Conservation (phyloP, 1,140 invertebrate genomes). For the Bombus superbus region DNA sequence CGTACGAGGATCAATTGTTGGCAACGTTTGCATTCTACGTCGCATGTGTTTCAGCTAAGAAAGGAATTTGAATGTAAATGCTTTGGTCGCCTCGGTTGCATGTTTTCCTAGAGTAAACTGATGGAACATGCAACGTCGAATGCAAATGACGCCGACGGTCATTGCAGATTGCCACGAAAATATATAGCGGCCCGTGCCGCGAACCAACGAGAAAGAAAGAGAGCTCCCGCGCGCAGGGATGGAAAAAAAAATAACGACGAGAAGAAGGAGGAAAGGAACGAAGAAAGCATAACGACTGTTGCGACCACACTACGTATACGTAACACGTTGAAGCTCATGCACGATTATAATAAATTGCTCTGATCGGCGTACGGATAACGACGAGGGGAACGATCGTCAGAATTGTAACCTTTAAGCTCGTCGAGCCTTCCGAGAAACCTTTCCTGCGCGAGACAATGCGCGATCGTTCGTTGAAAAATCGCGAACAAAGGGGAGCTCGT, state of each 20-base stretch:
- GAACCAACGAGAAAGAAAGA: conserved; percentile 14
- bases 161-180: conserved; percentile 69
- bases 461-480: conserved; percentile 55
- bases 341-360: conserved; percentile 70
- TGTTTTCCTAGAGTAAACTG: conserved; percentile 71
- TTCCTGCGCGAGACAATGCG: conserved; percentile 51
- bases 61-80: conserved; percentile 71
- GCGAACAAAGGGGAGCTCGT: conserved; percentile 57
- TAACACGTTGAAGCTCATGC: conserved; percentile 57
- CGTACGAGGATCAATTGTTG: conserved; percentile 62
- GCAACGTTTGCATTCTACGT: conserved; percentile 56
- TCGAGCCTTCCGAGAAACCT: conserved; percentile 56
- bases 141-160: conserved; percentile 68
- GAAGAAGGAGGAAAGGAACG: neutral
- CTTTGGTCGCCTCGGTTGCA: conserved; percentile 66
- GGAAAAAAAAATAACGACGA: conserved; percentile 8
- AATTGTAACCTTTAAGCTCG: conserved; percentile 62
- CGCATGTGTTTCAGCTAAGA: conserved; percentile 56
- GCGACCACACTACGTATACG: conserved; percentile 37
- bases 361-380: conserved; percentile 59
- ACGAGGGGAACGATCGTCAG: conserved; percentile 53
- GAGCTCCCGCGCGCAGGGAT: no score
- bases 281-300: conserved; percentile 32
- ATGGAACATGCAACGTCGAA: conserved; percentile 71
- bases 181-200: conserved; percentile 41